Evolutionary conservation across 1,140 invertebrate genomes (phyloP).

Genomic region (Dermatophagoides farinae): DNA sequence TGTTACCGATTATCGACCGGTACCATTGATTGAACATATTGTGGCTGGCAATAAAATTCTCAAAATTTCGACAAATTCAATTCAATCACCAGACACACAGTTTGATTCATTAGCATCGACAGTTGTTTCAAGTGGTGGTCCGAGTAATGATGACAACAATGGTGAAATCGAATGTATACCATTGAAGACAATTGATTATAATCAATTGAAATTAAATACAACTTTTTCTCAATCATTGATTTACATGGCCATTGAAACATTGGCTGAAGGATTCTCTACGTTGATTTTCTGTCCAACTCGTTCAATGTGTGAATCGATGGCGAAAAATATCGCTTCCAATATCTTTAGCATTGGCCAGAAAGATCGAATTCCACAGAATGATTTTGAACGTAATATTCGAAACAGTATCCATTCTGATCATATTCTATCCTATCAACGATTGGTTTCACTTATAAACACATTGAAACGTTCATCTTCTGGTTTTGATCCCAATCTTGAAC

Average conservation of each 20-base stretch:
- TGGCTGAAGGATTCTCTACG: slow-evolving; percentile 56
- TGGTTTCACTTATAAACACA: slow-evolving; percentile 52
- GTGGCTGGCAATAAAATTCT: slow-evolving; percentile 32
- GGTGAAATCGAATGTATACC: slow-evolving; percentile 29
- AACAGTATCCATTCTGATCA: slow-evolving; percentile 44
- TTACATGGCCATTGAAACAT: slow-evolving; percentile 67
- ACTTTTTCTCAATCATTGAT: slow-evolving; percentile 23
- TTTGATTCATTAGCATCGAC: neutral
- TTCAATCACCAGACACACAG: neutral
- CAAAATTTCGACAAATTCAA: neutral
- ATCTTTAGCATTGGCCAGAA: slow-evolving; percentile 45
- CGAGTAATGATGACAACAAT: neutral
- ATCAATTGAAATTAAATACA: slow-evolving; percentile 32
- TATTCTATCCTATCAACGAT: slow-evolving; percentile 32
- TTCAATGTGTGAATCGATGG: slow-evolving; percentile 75
- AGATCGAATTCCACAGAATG: neutral
- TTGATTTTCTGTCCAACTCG: slow-evolving; percentile 91
- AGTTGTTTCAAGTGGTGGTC: neutral
- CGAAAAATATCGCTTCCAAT: slow-evolving; percentile 50
- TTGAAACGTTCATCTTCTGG: slow-evolving; percentile 61
- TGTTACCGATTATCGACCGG: slow-evolving; percentile 65
- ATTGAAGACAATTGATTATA: slow-evolving; percentile 30
- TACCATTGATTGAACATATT: slow-evolving; percentile 64
- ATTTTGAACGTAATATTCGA: slow-evolving; percentile 21
- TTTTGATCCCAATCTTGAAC: slow-evolving; percentile 45